These are phyloP conservation scores for Picathartes gymnocephalus DNA, from an alignment of 2,113 vertebrate genomes.

Conservation along the genomic window DNA sequence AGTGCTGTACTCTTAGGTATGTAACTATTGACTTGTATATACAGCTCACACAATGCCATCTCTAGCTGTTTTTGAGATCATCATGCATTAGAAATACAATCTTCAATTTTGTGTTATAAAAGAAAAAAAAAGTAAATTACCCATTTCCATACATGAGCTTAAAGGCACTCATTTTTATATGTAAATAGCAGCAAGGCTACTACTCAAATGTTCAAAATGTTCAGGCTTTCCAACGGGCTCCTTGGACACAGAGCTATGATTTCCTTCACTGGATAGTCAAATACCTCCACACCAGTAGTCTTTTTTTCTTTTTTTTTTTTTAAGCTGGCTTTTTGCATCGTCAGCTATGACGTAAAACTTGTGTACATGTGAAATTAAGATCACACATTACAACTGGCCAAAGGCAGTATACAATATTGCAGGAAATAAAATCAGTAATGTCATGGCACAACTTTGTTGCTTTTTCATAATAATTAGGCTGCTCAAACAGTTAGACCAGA, in stretches of 20 bases:
- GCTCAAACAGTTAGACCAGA: neutral
- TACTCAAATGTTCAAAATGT: neutral
- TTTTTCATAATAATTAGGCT: neutral
- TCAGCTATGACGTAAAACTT: neutral
- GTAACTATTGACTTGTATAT: neutral
- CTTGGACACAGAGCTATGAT: neutral
- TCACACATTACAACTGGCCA: neutral
- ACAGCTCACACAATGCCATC: neutral
- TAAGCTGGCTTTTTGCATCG: neutral
- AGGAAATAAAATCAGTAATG: neutral
- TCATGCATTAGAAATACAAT: neutral
- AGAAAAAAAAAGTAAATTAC: neutral
- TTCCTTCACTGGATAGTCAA: neutral
- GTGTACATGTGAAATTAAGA: neutral
- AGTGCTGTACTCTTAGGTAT: neutral
- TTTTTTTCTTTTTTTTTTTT: neutral
- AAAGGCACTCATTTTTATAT: neutral
- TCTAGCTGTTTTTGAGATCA: neutral
- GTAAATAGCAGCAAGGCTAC: neutral
- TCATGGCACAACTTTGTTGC: accelerated
- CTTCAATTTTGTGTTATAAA: neutral
- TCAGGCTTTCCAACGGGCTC: neutral
- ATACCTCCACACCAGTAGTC: neutral
- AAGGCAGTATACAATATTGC: neutral
- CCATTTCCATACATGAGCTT: neutral